Percentiles rank a stretch among this genome's conserved stretches.
Conservation (phyloP, 2,797 vertebrate genomes). For the Myripristis jacobus region DNA sequence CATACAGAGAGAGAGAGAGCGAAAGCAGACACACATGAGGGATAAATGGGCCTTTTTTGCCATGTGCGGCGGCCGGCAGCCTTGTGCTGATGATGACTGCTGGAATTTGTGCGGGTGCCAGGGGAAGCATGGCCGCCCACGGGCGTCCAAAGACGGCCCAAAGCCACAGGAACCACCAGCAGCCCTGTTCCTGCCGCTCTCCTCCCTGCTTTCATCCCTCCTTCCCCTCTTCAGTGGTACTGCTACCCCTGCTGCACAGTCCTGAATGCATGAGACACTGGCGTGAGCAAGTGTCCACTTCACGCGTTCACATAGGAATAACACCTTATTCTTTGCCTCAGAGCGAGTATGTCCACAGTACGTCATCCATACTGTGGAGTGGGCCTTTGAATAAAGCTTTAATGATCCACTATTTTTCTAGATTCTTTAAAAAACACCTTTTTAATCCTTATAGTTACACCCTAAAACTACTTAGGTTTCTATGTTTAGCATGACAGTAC, state of each 20-base stretch:
- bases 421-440: not conserved
- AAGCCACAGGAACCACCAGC: slow-evolving; percentile 82
- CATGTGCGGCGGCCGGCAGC: slow-evolving; percentile 48
- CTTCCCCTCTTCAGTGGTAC: slow-evolving; percentile 39
- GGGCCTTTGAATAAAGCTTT: not conserved
- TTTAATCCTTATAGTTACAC: not conserved
- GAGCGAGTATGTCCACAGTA: slow-evolving; percentile 35
- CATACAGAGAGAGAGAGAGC: slow-evolving; percentile 30
- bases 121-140: slow-evolving; percentile 77
- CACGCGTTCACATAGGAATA: slow-evolving; percentile 65
- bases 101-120: slow-evolving; percentile 81
- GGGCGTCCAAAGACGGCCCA: slow-evolving; percentile 73
- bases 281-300: slow-evolving; percentile 54
- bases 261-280: slow-evolving; percentile 59
- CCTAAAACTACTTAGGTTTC: not conserved
- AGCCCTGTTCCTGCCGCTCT: slow-evolving; percentile 60
- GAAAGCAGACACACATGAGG: slow-evolving; percentile 53
- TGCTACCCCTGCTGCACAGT: slow-evolving; percentile 55
- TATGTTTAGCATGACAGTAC: not conserved
- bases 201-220: slow-evolving; percentile 62
- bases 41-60: slow-evolving; percentile 71
- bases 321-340: slow-evolving; percentile 58
- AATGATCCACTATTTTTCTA: not conserved
- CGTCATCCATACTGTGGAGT: slow-evolving; percentile 14
- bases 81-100: slow-evolving; percentile 76